Percentiles rank a stretch among this genome's conserved stretches.
These are phyloP conservation scores for Crotalus helleri DNA, from an alignment of 2,113 vertebrate genomes.

Conservation along the genomic window DNA sequence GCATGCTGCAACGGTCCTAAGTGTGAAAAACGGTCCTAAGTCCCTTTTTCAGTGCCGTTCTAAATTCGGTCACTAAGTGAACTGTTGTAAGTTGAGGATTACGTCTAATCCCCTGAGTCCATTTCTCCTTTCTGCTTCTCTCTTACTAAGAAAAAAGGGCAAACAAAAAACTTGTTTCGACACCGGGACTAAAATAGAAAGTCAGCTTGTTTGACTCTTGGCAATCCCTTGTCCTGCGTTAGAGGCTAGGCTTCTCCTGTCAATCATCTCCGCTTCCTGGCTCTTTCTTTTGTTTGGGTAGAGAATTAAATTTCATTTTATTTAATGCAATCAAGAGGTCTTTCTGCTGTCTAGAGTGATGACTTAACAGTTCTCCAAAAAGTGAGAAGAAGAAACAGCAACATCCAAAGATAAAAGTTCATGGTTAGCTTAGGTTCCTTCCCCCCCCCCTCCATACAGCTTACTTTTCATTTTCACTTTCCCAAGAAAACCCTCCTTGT, in stretches of 20 bases:
- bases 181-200: not conserved
- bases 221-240: not conserved
- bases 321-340: not conserved
- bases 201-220: not conserved
- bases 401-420: not conserved
- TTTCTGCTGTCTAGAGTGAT: not conserved
- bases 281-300: rapidly evolving
- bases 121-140: not conserved
- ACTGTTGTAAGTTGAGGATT: too few relatives aligned
- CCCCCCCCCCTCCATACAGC: not conserved
- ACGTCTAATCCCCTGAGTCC: too few relatives aligned
- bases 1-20: too few relatives aligned
- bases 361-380: too few relatives aligned
- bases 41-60: too few relatives aligned
- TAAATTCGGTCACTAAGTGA: too few relatives aligned
- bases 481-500: not conserved
- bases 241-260: not conserved
- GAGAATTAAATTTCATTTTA: not conserved
- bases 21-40: too few relatives aligned
- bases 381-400: not conserved
- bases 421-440: not conserved
- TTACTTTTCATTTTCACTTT: slow-evolving; percentile 23
- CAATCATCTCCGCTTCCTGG: not conserved
- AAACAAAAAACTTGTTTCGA: not conserved
- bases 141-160: not conserved